These are phyloP conservation scores for Gryon sp. DNA, from an alignment of 1,140 invertebrate species.

Conservation along the genomic window DNA sequence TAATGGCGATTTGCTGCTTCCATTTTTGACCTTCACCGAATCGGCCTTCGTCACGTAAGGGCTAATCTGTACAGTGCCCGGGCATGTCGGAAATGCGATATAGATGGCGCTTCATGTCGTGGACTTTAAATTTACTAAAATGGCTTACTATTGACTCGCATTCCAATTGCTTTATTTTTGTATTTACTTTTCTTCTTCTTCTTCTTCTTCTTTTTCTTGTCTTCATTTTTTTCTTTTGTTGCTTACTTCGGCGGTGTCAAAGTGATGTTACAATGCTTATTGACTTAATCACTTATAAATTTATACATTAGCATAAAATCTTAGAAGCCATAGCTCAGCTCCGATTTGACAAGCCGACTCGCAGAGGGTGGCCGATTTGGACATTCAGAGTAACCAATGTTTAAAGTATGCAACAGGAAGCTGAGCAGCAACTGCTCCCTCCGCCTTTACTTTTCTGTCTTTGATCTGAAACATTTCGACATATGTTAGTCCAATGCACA, in stretches of 20 bases:
- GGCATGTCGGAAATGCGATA: conserved; percentile 7
- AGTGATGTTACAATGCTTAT: conserved; percentile 65
- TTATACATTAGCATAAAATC: conserved; percentile 76
- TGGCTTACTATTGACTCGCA: conserved; percentile 10
- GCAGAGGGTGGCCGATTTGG: conserved; percentile 64
- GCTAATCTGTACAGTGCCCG: conserved; percentile 45
- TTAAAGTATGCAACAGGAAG: conserved; percentile 95
- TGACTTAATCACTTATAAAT: conserved; percentile 75
- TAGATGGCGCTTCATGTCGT: conserved; percentile 16
- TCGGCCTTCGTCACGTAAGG: conserved; percentile 3
- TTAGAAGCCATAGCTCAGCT: conserved; percentile 75
- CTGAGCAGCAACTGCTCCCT: conserved; percentile 94
- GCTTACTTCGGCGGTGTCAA: conserved; percentile 10
- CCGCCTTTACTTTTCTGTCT: conserved; percentile 96
- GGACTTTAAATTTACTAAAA: too few relatives aligned
- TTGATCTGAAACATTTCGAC: conserved; percentile 95
- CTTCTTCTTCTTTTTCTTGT: too few relatives aligned
- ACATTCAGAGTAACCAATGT: conserved; percentile 71
- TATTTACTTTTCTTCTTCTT: too few relatives aligned
- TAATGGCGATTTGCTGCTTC: conserved; percentile 22
- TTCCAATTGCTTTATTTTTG: conserved; percentile 2
- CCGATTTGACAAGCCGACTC: conserved; percentile 67
- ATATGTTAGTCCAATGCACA: too few relatives aligned
- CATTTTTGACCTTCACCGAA: conserved; percentile 17
- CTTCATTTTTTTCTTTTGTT: not conserved